phyloP scores from a whole-genome alignment of 2,888 invertebrate species.

The Tenodera sinensis region DNA sequence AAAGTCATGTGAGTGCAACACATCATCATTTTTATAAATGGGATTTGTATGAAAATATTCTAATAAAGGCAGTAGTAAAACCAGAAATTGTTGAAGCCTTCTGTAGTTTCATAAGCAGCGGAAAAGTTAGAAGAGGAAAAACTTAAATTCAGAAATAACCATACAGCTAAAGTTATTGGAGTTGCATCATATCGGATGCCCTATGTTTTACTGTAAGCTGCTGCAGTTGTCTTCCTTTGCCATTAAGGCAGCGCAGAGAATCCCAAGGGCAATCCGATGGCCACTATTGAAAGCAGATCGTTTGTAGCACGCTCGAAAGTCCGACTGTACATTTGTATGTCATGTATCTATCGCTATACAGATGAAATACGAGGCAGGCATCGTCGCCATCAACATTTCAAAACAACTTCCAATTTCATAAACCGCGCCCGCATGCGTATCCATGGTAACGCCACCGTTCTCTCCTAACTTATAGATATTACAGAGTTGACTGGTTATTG shows the following conservation, averaged over 20 bases:
- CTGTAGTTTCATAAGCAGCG: too few species aligned
- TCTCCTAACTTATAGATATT: slow-evolving; percentile 19
- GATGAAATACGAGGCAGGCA: slow-evolving; percentile 9
- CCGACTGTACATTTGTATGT: neutral
- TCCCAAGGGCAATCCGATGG: neutral
- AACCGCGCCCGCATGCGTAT: slow-evolving; percentile 12
- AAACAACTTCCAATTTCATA: slow-evolving; percentile 23
- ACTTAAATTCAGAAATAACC: too few species aligned
- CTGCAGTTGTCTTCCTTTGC: too few species aligned
- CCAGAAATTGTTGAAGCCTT: too few species aligned
- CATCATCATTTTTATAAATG: too few species aligned
- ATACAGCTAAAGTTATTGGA: too few species aligned
- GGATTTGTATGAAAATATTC: too few species aligned
- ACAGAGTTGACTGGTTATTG: neutral
- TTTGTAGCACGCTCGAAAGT: neutral
- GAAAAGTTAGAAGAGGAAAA: too few species aligned
- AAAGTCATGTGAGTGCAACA: too few species aligned
- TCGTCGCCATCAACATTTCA: slow-evolving; percentile 1
- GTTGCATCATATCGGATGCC: too few species aligned
- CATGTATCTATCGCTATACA: neutral
- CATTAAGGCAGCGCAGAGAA: neutral
- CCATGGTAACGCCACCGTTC: slow-evolving; percentile 4
- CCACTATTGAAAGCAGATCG: neutral
- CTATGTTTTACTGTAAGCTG: too few species aligned
- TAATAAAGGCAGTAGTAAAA: too few species aligned